Percentiles rank a stretch among this genome's conserved stretches.
Evolutionary conservation across 2,113 vertebrate species (phyloP).

Genomic region (Tragelaphus buxtoni): DNA sequence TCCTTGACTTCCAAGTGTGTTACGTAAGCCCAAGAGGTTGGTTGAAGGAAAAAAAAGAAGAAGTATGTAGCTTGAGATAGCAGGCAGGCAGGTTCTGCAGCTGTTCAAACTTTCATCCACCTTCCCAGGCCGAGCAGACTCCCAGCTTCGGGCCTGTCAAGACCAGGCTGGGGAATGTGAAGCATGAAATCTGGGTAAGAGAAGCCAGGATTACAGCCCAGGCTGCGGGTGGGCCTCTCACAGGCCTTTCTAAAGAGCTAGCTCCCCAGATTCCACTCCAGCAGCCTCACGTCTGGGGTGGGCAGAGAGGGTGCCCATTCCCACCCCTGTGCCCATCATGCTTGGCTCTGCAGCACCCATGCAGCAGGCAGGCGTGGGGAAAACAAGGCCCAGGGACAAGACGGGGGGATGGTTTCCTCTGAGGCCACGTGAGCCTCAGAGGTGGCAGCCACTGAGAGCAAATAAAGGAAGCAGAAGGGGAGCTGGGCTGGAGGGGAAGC

Average conservation of each 20-base stretch:
- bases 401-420: accelerated
- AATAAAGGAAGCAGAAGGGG: not conserved
- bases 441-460: not conserved
- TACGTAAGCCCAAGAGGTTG: slow-evolving; percentile 56
- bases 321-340: accelerated
- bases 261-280: not conserved
- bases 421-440: not conserved
- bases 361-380: not conserved
- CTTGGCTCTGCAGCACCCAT: not conserved
- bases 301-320: not conserved
- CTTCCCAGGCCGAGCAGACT: not conserved
- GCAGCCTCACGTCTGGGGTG: not conserved
- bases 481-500: not conserved
- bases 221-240: not conserved
- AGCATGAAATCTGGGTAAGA: not conserved
- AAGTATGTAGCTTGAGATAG: not conserved
- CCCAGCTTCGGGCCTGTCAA: not conserved
- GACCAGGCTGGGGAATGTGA: not conserved
- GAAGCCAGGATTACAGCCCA: not conserved
- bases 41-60: not conserved
- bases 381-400: not conserved
- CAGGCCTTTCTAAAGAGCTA: not conserved
- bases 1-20: slow-evolving; percentile 64
- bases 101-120: slow-evolving; percentile 62
- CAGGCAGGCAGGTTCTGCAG: slow-evolving; percentile 52